These are phyloP conservation scores for Leucophora obtusa DNA, from an alignment of 2,888 invertebrate genomes.

Conservation along the genomic window DNA sequence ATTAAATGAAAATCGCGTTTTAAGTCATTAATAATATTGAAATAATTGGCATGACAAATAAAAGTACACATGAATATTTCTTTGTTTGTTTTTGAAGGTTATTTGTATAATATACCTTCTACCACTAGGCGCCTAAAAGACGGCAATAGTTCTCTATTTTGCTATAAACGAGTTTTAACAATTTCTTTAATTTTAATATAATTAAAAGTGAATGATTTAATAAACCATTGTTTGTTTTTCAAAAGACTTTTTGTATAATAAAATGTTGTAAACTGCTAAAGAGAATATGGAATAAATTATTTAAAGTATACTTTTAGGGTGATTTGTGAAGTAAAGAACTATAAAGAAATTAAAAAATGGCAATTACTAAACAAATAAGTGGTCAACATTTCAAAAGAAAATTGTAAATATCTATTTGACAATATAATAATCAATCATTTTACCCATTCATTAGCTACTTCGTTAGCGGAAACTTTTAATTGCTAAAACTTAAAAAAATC, in stretches of 20 bases:
- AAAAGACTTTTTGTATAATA: neutral
- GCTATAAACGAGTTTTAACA: slow-evolving; percentile 1
- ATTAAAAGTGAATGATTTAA: neutral
- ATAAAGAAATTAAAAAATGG: too few relatives aligned
- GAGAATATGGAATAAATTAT: neutral
- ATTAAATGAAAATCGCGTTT: slow-evolving; percentile 24
- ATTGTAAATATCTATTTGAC: too few relatives aligned
- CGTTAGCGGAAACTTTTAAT: too few relatives aligned
- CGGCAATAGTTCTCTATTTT: slow-evolving; percentile 41
- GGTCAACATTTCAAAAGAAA: too few relatives aligned
- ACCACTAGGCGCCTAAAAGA: slow-evolving; percentile 40
- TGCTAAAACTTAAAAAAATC: too few relatives aligned
- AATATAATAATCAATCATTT: too few relatives aligned
- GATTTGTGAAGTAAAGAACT: too few relatives aligned
- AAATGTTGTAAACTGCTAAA: neutral
- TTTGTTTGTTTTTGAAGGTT: slow-evolving; percentile 29
- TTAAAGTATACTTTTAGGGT: neutral
- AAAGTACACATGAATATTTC: neutral
- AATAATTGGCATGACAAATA: slow-evolving; percentile 36
- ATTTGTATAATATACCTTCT: neutral
- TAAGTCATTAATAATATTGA: slow-evolving; percentile 34
- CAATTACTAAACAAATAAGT: too few relatives aligned
- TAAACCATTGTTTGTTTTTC: neutral
- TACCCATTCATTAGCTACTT: too few relatives aligned
- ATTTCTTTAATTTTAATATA: neutral